Evolutionary conservation across 2,113 vertebrate genomes (phyloP), one percentile per base, ranked within the genome.

Genomic region (Halichoerus grypus): DNA sequence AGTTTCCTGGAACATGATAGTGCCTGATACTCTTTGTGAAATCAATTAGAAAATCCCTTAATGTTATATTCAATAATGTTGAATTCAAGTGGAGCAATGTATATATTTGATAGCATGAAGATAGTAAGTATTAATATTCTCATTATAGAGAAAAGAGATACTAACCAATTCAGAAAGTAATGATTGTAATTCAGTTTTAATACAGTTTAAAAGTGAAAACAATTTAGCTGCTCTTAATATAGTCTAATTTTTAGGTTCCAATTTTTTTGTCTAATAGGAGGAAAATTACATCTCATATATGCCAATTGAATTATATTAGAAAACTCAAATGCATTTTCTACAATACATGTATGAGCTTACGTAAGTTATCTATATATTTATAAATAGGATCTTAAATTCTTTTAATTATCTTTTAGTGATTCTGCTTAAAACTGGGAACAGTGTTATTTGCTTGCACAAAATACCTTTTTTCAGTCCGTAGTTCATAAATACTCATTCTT

Each of bases 141-240:
- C 71, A 96, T 90, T 96, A 90, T 33, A 84, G 82, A 93, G n/a
- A 46, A 80, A 93, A 82, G 28, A 96, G 95, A 84, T 93, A 69
- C 24, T 91, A 74, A 74, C 55, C 31, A 96, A 89, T 96, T 95
- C 33, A 97, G 72, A 91, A 96, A 92, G 46, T 96, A 91, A 94
- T 96, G n/a, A 89, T 94, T 92, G 6, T 84, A 90, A 95, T 95
- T 96, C 63, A 92, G 63, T 90, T 94, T 96, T 92, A 93, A 92
- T 95, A 85, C 9, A 90, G 49, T 77, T 36, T 88, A 53, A 91
- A 95, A 94, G 79, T 91, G 59, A 96, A 83, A 96, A 79, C 63
- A 95, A 87, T 86, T 90, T 95, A 94, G 71, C 53, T 61, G 31
- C 3, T 85, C 19, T 94, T 97, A 85, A 88, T 94, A 80, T 31